A percentile compares a stretch with the other conserved stretches of the same genome.
phyloP scores from a whole-genome alignment of 1,140 invertebrate species.

The Polypedilum pembai region DNA sequence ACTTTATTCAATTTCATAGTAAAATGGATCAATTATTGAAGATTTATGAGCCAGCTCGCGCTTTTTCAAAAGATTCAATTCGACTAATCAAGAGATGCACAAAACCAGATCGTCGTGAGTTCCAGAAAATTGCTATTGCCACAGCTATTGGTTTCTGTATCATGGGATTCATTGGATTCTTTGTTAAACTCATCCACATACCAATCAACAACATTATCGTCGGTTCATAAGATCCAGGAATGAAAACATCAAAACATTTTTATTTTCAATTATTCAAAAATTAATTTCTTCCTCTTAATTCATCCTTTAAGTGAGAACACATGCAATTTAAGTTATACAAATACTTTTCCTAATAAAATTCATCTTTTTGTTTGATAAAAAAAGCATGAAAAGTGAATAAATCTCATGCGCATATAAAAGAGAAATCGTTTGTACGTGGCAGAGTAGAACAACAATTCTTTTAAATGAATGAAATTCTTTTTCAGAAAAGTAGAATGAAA shows the following conservation, averaged over 20 bases:
- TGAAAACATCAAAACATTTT: not conserved
- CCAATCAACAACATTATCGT: conserved; percentile 99
- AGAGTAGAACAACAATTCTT: not conserved
- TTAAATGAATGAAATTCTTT: too few species aligned
- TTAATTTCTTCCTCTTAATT: conserved; percentile 13
- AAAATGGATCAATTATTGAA: conserved; percentile 96
- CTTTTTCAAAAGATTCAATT: conserved; percentile 96
- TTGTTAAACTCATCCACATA: conserved; percentile 99
- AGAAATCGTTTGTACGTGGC: not conserved
- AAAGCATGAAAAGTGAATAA: not conserved
- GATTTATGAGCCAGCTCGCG: conserved; percentile 87
- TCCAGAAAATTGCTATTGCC: conserved; percentile 99
- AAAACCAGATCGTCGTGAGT: conserved; percentile 98
- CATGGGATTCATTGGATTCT: conserved; percentile 99
- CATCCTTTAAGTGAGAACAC: not conserved
- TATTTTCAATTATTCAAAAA: not conserved
- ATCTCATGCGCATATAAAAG: not conserved
- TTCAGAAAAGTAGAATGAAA: too few species aligned
- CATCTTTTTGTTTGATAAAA: not conserved
- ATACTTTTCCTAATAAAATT: conserved; percentile 8
- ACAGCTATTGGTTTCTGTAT: conserved; percentile 99
- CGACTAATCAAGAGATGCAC: conserved; percentile 98
- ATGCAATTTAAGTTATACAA: conserved; percentile 8
- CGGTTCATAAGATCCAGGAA: conserved; percentile 48
- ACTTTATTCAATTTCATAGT: conserved; percentile 14